Evolutionary conservation across 2,888 invertebrate genomes (phyloP).

Genomic region (Drosophila prolongata): DNA sequence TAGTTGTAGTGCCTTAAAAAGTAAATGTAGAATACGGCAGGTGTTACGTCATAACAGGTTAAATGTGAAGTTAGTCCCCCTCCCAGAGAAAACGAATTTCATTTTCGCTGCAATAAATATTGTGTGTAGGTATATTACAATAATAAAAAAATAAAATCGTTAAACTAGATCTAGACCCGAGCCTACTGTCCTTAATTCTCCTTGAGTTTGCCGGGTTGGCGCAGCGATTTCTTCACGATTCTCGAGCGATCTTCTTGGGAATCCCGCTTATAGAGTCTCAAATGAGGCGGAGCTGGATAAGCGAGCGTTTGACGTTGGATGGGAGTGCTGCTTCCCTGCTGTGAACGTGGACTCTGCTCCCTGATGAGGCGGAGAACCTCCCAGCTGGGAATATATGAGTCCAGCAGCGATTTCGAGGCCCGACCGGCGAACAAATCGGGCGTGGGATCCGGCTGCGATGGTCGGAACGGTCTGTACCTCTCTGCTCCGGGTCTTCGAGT

Average conservation of each 20-base stretch:
- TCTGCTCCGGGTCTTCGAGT: constrained; percentile 58
- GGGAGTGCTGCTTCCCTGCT: constrained; percentile 18
- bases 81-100: background rate
- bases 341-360: constrained; percentile 44
- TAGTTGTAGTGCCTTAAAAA: no score
- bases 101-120: constrained; percentile 40
- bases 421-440: constrained; percentile 80
- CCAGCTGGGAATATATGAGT: constrained; percentile 87
- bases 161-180: background rate
- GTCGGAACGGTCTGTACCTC: constrained; percentile 50
- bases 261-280: constrained; percentile 63
- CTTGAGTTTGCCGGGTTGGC: constrained; percentile 1
- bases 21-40: no score
- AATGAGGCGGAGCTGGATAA: constrained; percentile 47
- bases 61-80: background rate
- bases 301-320: constrained; percentile 61
- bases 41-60: no score
- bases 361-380: constrained; percentile 80
- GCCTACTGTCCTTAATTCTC: background rate
- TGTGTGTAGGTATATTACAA: constrained; percentile 1
- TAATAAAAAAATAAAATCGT: background rate
- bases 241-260: constrained; percentile 36
- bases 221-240: constrained; percentile 64
- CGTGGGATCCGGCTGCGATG: constrained; percentile 61
- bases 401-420: constrained; percentile 86